Evolutionary conservation across 2,797 vertebrate species (phyloP).

Genomic region (Halcyon smyrnensis): DNA sequence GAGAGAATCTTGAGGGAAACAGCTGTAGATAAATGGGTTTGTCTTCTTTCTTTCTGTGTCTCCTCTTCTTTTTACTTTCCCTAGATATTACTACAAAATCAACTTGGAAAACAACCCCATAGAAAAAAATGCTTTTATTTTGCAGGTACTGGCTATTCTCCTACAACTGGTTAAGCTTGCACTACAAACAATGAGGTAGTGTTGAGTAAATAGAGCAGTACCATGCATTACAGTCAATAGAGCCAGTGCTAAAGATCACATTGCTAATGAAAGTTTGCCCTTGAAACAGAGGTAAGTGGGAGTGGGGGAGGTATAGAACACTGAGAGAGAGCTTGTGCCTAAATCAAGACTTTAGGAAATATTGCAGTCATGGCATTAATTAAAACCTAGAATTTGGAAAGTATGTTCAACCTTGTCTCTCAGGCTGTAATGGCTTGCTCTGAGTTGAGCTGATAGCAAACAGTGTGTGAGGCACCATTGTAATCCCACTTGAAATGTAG

Average conservation of each 20-base stretch:
- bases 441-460: conserved; percentile 25
- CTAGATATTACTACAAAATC: not conserved
- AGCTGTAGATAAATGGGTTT: not conserved
- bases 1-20: not conserved
- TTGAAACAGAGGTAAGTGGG: conserved; percentile 50
- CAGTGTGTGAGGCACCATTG: not conserved
- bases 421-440: not conserved
- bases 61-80: not conserved
- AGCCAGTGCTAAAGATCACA: conserved; percentile 84
- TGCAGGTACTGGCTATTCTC: not conserved
- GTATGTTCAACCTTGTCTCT: conserved; percentile 31
- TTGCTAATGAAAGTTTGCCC: conserved; percentile 73
- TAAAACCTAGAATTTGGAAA: conserved; percentile 4
- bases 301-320: conserved; percentile 5
- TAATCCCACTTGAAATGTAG: conserved; percentile 30
- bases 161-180: conserved; percentile 56
- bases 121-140: not conserved
- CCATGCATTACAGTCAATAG: conserved; percentile 72
- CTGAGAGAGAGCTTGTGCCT: not conserved
- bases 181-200: conserved; percentile 75
- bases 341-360: not conserved
- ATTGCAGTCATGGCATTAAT: not conserved
- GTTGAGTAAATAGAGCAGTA: conserved; percentile 70
- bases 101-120: not conserved
- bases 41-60: not conserved